Evolutionary conservation across 2,113 vertebrate species (phyloP), one percentile per base, ranked within the genome.

Genomic region (Istiophorus platypterus): DNA sequence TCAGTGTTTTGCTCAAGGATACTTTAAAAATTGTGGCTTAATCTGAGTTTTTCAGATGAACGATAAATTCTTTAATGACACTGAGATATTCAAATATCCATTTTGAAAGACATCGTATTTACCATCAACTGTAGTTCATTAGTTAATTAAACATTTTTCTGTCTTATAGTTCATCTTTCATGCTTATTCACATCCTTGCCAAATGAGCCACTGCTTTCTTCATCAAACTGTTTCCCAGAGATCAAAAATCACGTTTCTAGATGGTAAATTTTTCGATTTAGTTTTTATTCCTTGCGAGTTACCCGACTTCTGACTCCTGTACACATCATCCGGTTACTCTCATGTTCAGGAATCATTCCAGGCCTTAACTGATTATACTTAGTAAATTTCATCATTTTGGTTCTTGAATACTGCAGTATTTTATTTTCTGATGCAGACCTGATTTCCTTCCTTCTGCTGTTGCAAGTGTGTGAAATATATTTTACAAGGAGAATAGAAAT

Each of bases 321-420:
- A 0, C 5, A 37, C 34, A 2, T 37, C 34, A 37, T 1, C 1
- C 34, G 34, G 34, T 8, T 5, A 37, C 9, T 45, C 22, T 72
- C 65, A 20, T 8, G 37, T 17, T 37, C 20, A 24, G 20, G n/a
- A 59, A 56, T 67, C 45, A 49, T 22, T 27, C 4, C 7, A 0
- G 7, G 24, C 34, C 57, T 22, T 7, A 41, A 20, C 9, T 66
- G 10, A 15, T 2, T 42, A 9, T 62, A 39, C 34, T 84, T 76
- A 34, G 18, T 51, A 58, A 14, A 69, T 89, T 72, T 80, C 70
- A 85, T 89, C 78, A 88, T 81, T 24, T 71, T 10, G 29, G 6
- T 51, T 65, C 61, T 62, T 62, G 26, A 59, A 65, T 39, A 18
- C 57, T 72, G 26, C 34, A 41, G 9, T 27, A 8, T 58, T 22